Percentiles rank a stretch among this genome's conserved stretches.
Conservation (phyloP, 1,140 invertebrate species). For the Melanaphis sacchari region DNA sequence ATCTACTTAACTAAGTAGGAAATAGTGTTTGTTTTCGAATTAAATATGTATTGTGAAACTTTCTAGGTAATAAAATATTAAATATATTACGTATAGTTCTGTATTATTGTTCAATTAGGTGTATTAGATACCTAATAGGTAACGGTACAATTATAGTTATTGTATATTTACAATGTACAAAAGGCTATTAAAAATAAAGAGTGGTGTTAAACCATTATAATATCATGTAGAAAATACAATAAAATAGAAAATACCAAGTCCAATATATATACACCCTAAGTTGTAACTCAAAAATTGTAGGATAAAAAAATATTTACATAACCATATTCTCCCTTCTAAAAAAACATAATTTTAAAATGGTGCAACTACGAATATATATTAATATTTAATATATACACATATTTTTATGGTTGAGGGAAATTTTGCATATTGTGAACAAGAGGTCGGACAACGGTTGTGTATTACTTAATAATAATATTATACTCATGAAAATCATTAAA, state of each 20-base stretch:
- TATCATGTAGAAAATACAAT: not conserved
- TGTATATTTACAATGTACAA: not conserved
- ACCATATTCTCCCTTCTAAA: not conserved
- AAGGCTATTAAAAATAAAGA: not conserved
- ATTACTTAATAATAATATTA: not conserved
- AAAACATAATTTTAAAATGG: not conserved
- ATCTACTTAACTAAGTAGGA: not conserved
- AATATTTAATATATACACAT: constrained; percentile 1
- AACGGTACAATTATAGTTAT: not conserved
- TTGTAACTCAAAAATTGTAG: not conserved
- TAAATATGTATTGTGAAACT: not conserved
- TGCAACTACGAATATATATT: constrained; percentile 3
- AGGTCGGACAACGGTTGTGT: not conserved
- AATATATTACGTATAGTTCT: not conserved
- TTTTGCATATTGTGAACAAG: not conserved
- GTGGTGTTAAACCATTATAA: not conserved
- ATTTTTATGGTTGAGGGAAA: not conserved
- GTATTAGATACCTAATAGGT: not conserved
- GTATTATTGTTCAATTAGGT: not conserved
- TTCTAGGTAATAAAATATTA: not conserved
- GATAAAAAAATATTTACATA: not conserved
- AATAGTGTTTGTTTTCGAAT: not conserved
- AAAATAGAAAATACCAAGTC: not conserved
- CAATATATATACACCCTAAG: not conserved
- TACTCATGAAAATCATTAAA: not conserved